These are phyloP conservation scores for Kradibia gibbosae DNA, from an alignment of 1,140 invertebrate species.

Conservation along the genomic window DNA sequence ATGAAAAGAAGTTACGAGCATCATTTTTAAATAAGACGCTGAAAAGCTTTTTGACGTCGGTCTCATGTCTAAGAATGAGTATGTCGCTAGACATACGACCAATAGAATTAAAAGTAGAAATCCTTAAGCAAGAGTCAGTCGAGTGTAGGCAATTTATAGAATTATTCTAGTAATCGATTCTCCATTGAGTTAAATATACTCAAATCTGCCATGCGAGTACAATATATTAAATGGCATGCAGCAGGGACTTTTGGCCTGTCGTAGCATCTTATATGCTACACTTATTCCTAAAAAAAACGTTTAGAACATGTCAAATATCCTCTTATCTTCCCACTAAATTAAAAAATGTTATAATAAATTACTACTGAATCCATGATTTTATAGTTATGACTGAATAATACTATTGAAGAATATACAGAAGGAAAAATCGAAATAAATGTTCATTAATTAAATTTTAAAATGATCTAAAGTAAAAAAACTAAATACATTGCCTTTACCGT, in stretches of 20 bases:
- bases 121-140: not conserved
- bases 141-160: not conserved
- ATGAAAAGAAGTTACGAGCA: not conserved
- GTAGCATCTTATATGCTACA: not conserved
- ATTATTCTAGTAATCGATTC: not conserved
- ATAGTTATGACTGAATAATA: no score
- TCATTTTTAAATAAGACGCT: not conserved
- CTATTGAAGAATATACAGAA: no score
- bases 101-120: constrained; percentile 17
- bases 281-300: not conserved
- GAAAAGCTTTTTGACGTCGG: not conserved
- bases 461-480: no score
- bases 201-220: not conserved
- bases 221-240: not conserved
- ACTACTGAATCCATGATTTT: no score
- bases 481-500: no score
- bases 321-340: no score
- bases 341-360: no score
- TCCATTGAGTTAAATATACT: not conserved
- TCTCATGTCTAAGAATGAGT: not conserved
- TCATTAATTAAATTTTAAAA: no score
- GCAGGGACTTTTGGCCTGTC: not conserved
- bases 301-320: not conserved
- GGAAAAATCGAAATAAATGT: no score
- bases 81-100: not conserved